Evolutionary conservation across 1,140 invertebrate species (phyloP).

Genomic region (Bombus consobrinus): DNA sequence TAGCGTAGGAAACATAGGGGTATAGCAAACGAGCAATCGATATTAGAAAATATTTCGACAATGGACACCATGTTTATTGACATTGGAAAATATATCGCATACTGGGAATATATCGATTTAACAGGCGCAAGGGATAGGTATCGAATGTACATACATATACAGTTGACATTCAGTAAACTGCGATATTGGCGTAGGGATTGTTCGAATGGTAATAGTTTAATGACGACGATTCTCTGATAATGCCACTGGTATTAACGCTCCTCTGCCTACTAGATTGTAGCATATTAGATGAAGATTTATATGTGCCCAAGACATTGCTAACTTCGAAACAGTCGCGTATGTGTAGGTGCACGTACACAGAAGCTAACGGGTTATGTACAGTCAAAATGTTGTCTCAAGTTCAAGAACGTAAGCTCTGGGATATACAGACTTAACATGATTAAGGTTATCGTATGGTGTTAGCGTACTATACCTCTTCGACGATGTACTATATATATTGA

Average conservation of each 20-base stretch:
- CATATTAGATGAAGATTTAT: constrained; percentile 44
- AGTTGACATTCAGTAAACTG: constrained; percentile 5
- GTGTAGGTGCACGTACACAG: not conserved
- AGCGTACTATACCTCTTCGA: not conserved
- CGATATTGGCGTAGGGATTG: constrained; percentile 4
- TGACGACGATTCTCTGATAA: constrained; percentile 43
- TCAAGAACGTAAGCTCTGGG: constrained; percentile 30
- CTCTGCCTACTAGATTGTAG: constrained; percentile 16
- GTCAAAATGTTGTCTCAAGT: constrained; percentile 38
- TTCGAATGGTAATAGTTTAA: constrained; percentile 45
- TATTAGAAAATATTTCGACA: constrained; percentile 1
- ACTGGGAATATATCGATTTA: not conserved
- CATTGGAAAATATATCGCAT: not conserved
- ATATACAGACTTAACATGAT: constrained; percentile 21
- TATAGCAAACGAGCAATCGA: not conserved
- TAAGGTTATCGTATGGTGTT: constrained; percentile 9
- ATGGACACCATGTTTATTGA: not conserved
- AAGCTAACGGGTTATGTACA: not conserved
- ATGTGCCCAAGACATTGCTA: constrained; percentile 27
- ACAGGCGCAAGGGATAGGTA: not conserved
- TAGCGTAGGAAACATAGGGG: not conserved
- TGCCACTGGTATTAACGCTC: constrained; percentile 16
- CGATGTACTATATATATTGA: not conserved
- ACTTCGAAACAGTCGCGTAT: not conserved
- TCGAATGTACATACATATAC: not conserved